These are phyloP conservation scores for Caenorhabditis macrosperma DNA, from an alignment of 2,888 invertebrate species.

Conservation along the genomic window DNA sequence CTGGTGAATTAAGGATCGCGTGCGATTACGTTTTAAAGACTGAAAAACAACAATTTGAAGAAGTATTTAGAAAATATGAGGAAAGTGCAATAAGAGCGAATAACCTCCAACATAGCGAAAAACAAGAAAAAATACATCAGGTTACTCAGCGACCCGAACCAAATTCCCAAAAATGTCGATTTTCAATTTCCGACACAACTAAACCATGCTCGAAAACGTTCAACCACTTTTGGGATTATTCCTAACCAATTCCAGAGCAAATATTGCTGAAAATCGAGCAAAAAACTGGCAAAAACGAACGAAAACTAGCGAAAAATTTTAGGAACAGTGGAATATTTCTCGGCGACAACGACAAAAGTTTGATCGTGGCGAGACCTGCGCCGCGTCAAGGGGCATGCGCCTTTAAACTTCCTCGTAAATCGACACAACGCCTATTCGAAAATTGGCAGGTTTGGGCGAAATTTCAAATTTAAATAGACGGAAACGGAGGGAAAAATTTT, in stretches of 20 bases:
- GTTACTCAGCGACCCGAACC: too few relatives aligned
- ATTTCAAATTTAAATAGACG: too few relatives aligned
- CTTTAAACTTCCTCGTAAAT: constrained; percentile 46
- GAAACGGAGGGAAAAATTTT: too few relatives aligned
- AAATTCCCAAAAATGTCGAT: background rate
- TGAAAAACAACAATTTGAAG: constrained; percentile 16
- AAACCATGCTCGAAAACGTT: too few relatives aligned
- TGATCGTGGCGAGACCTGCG: constrained; percentile 40
- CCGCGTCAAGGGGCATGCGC: background rate
- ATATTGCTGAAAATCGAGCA: background rate
- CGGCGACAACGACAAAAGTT: background rate
- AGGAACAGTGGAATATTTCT: constrained; percentile 35
- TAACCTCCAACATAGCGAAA: background rate
- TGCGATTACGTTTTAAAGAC: constrained; percentile 71
- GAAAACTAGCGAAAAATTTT: constrained; percentile 33
- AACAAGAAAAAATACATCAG: too few relatives aligned
- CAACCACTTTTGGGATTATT: background rate
- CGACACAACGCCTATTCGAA: constrained; percentile 2
- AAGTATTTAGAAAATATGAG: background rate
- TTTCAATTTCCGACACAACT: too few relatives aligned
- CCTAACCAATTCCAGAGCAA: background rate
- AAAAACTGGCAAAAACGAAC: constrained; percentile 3
- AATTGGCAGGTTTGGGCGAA: constrained; percentile 14
- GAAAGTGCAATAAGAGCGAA: background rate
- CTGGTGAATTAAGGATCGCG: constrained; percentile 83